Percentiles rank a stretch among this genome's conserved stretches.
phyloP scores from a whole-genome alignment of 2,888 invertebrate species.

The Branchipolynoe longqiensis region DNA sequence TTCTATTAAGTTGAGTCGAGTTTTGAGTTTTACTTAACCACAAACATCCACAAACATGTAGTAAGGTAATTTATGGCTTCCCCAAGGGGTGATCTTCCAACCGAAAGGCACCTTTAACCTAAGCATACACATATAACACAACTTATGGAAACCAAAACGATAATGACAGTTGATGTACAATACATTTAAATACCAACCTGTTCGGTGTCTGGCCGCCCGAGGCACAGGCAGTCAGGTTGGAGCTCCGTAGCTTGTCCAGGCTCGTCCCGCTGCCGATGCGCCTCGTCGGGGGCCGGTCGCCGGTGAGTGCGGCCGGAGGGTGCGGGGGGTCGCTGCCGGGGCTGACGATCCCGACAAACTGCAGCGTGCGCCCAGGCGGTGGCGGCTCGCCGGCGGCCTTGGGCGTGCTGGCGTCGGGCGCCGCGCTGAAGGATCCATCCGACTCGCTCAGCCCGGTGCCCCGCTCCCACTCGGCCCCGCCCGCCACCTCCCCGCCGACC shows the following conservation, averaged over 20 bases:
- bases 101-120: too few species aligned
- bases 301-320: neutral
- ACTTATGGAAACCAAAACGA: too few species aligned
- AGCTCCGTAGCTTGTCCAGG: slow-evolving; percentile 66
- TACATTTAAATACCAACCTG: too few species aligned
- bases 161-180: too few species aligned
- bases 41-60: too few species aligned
- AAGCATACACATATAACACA: too few species aligned
- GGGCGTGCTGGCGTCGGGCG: neutral
- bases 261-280: slow-evolving; percentile 64
- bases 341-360: slow-evolving; percentile 8
- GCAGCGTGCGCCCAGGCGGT: neutral
- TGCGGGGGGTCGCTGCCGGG: neutral
- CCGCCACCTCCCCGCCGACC: neutral
- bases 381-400: neutral
- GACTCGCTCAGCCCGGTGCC: too few species aligned
- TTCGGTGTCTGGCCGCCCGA: slow-evolving; percentile 3
- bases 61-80: too few species aligned
- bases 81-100: too few species aligned
- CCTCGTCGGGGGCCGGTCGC: neutral
- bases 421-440: neutral
- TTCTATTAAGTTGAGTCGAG: too few species aligned
- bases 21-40: too few species aligned
- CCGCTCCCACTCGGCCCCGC: slow-evolving; percentile 7
- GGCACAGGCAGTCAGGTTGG: neutral